Evolutionary conservation across 2,797 vertebrate genomes (phyloP).

Genomic region (Lepus townsendii): DNA sequence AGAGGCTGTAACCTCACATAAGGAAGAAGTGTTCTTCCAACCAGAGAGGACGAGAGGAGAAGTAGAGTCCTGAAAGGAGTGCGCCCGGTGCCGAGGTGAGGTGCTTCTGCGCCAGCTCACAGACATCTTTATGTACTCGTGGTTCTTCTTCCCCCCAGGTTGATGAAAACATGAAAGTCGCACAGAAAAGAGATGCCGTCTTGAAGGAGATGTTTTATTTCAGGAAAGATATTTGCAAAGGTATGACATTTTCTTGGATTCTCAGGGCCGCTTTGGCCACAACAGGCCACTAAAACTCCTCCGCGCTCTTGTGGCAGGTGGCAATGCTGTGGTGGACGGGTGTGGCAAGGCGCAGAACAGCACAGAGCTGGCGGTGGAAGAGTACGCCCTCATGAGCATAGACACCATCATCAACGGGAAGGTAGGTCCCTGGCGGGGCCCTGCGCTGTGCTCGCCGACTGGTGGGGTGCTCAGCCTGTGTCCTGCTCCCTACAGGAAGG

Average conservation of each 20-base stretch:
- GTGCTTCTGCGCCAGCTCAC: too few relatives aligned
- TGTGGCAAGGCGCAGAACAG: slow-evolving; percentile 91
- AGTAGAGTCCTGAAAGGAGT: too few relatives aligned
- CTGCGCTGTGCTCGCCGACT: accelerated
- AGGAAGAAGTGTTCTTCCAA: neutral
- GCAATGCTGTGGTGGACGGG: slow-evolving; percentile 93
- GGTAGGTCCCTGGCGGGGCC: slow-evolving; percentile 85
- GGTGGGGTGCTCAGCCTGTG: neutral
- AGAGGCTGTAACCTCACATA: neutral
- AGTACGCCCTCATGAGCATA: slow-evolving; percentile 97
- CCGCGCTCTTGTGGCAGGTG: slow-evolving; percentile 88
- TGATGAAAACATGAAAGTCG: slow-evolving; percentile 98
- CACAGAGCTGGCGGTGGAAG: slow-evolving; percentile 90
- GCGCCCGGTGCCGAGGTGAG: neutral
- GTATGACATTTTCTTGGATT: slow-evolving; percentile 83
- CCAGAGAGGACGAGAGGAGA: neutral
- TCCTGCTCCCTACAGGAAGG: slow-evolving; percentile 92
- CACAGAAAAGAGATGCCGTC: slow-evolving; percentile 97
- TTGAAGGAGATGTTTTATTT: slow-evolving; percentile 97
- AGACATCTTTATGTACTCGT: accelerated
- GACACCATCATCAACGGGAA: slow-evolving; percentile 99
- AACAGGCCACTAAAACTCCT: neutral
- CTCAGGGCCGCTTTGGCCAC: neutral
- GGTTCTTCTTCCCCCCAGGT: slow-evolving; percentile 89
- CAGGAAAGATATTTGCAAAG: slow-evolving; percentile 98